Base-by-base conservation (phyloP, 2,888 invertebrate species). In the Drosophila subsilvestris region DNA sequence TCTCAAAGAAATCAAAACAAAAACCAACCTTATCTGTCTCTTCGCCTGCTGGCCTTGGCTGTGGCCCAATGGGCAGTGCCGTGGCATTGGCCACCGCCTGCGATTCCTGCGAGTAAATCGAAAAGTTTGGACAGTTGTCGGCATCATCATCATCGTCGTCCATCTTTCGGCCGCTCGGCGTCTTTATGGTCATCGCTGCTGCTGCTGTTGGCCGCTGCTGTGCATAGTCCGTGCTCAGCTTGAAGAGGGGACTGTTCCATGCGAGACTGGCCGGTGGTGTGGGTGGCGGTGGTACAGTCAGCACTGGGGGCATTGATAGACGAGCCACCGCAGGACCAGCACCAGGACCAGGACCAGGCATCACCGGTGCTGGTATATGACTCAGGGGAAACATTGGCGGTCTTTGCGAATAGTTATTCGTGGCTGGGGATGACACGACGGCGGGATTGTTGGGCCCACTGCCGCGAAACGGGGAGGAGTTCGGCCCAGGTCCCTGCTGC, bases 81-180 rank as follows among this genome's bases (percentile, higher is more conserved):
- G 90, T 82, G 29, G 89, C 86, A 69, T 90, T 90, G 14, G 92
- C 92, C 61, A 92, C 91, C 74, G 95, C 95, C 88, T 96, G 95
- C 69, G 96, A 96, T 81, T 96, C 95, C 9, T 95, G 95, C 0
- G 97, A 97, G 92, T 97, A 97, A 76, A 97, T 96, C 12, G 96
- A 96, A 91, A 96, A 96, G 91, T 97, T 97, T 5, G 97, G 97
- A 91, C 97, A 97, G 80, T 95, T 96, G 1, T 95, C 95, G 18
- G 94, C 94, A n/a, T 93, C 93, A 3, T 92, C 92, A 4, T 92
- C 92, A 4, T 63, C 45, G 69, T 93, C 93, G 68, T 93, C 93
- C 37, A 37, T 14, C 37, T n/a, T 37, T 37, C 14, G 14, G 37
- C 37, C 37, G 37, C 37, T 37, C 32, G 4, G 32, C 32, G 32